phyloP scores from a whole-genome alignment of 1,140 invertebrate genomes.

The Zaprionus taronus region DNA sequence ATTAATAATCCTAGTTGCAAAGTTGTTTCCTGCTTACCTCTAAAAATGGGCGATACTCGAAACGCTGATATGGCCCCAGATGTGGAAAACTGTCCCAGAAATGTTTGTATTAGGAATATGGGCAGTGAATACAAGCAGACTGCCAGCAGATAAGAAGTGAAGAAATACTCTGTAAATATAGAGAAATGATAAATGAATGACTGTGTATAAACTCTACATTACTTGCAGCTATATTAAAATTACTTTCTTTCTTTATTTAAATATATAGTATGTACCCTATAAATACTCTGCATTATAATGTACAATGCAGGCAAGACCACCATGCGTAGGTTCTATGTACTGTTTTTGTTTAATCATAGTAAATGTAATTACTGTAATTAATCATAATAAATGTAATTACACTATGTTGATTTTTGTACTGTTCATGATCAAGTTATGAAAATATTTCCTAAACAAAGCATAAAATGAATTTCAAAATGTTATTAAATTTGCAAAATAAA shows the following conservation, averaged over 20 bases:
- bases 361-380: too few species aligned
- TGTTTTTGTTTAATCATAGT: too few species aligned
- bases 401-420: too few species aligned
- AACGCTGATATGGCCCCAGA: constrained; percentile 78
- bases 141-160: constrained; percentile 65
- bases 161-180: constrained; percentile 58
- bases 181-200: neutral
- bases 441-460: too few species aligned
- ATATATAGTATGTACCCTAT: too few species aligned
- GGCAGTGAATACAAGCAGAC: constrained; percentile 73
- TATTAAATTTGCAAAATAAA: neutral
- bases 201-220: neutral
- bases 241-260: too few species aligned
- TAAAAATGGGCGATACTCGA: constrained; percentile 82
- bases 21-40: constrained; percentile 49
- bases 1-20: neutral
- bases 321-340: too few species aligned
- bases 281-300: too few species aligned
- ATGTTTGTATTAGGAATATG: constrained; percentile 81
- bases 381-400: too few species aligned
- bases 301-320: too few species aligned
- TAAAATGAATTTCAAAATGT: neutral
- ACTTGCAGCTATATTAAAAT: too few species aligned
- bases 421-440: too few species aligned
- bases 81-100: constrained; percentile 79